These are phyloP conservation scores for Pterocles gutturalis DNA, from an alignment of 2,113 vertebrate genomes.

Conservation along the genomic window DNA sequence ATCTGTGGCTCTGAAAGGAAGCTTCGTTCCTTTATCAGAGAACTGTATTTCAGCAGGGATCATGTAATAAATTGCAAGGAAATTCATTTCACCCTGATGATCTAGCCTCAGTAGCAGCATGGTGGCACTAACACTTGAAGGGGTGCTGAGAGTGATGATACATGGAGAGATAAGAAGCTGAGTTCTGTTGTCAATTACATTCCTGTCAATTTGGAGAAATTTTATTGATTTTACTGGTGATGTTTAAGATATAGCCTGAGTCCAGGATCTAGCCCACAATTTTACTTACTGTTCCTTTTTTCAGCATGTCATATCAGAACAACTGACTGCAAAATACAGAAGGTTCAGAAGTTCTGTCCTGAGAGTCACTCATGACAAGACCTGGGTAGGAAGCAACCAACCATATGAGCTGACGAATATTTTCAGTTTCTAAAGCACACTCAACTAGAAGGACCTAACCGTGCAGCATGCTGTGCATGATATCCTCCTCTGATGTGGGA, in stretches of 20 bases:
- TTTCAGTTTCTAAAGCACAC: neutral
- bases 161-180: neutral
- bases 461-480: neutral
- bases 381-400: neutral
- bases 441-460: neutral
- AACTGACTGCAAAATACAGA: neutral
- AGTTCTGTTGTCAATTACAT: neutral
- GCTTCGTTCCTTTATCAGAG: neutral
- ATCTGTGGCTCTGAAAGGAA: neutral
- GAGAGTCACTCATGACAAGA: neutral
- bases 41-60: neutral
- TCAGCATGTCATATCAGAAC: neutral
- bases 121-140: neutral
- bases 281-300: neutral
- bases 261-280: neutral
- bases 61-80: constrained; percentile 22
- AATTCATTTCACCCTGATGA: constrained; percentile 54
- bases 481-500: neutral
- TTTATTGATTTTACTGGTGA: neutral
- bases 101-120: neutral
- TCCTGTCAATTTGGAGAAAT: neutral
- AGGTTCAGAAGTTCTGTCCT: neutral
- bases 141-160: constrained; percentile 18
- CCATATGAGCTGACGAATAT: neutral
- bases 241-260: neutral